Conservation (phyloP, 1,140 invertebrate genomes). For the Diabrotica virgifera region DNA sequence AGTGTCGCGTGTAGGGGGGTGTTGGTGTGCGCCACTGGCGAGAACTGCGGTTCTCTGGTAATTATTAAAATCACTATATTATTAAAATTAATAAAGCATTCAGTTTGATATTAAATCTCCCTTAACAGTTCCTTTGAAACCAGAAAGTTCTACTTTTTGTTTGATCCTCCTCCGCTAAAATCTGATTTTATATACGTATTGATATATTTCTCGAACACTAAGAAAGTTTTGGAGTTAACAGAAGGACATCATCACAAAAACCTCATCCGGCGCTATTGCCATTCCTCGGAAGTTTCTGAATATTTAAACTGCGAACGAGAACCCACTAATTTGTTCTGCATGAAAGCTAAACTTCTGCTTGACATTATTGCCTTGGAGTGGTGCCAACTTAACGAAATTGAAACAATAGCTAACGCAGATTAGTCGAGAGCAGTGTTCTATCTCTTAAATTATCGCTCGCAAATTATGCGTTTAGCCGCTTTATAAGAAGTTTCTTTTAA, state of each 20-base stretch:
- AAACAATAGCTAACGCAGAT: conserved; percentile 30
- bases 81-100: too few species aligned
- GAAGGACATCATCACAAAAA: conserved; percentile 7
- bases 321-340: conserved; percentile 39
- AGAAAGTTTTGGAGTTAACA: not conserved
- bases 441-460: conserved; percentile 5
- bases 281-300: conserved; percentile 4
- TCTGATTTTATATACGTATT: not conserved
- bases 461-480: conserved; percentile 4
- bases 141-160: not conserved
- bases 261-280: conserved; percentile 3
- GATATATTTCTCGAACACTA: not conserved
- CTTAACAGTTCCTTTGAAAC: too few species aligned
- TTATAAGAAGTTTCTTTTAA: not conserved
- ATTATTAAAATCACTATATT: too few species aligned
- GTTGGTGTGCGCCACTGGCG: too few species aligned
- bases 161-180: not conserved
- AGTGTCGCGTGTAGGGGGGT: too few species aligned
- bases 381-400: conserved; percentile 34
- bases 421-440: conserved; percentile 1
- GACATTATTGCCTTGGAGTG: conserved; percentile 37
- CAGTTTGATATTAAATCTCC: too few species aligned
- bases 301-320: conserved; percentile 33
- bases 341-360: conserved; percentile 36
- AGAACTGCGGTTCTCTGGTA: too few species aligned